These are phyloP conservation scores for Anarrhichthys ocellatus DNA, from an alignment of 2,113 vertebrate genomes.

Conservation along the genomic window DNA sequence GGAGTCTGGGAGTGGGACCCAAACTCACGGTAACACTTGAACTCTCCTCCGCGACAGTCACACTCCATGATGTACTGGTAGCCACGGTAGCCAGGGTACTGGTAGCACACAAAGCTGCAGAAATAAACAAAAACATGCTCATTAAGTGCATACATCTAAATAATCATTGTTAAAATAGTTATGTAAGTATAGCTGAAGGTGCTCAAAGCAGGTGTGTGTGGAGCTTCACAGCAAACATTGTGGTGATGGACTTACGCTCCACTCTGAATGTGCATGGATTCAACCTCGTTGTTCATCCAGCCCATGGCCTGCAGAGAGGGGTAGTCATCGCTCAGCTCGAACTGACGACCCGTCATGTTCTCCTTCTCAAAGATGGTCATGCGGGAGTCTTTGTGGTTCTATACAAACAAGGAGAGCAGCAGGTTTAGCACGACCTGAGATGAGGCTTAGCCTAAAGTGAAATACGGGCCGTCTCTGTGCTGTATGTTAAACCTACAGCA, in stretches of 20 bases:
- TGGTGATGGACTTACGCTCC: constrained; percentile 90
- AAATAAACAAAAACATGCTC: constrained; percentile 17
- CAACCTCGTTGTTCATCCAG: constrained; percentile 95
- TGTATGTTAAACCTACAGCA: constrained; percentile 84
- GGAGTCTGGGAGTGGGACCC: constrained; percentile 94
- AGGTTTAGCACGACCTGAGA: background rate
- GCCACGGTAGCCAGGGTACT: constrained; percentile 96
- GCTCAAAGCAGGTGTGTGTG: background rate
- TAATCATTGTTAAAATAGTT: background rate
- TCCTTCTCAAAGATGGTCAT: constrained; percentile 93
- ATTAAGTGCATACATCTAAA: background rate
- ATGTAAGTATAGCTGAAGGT: background rate
- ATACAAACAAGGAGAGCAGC: constrained; percentile 16
- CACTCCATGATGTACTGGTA: constrained; percentile 96
- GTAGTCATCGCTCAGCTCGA: constrained; percentile 93
- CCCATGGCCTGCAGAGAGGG: constrained; percentile 98
- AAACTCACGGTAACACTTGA: constrained; percentile 96
- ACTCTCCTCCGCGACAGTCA: constrained; percentile 93
- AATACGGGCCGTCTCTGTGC: background rate
- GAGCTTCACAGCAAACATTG: background rate
- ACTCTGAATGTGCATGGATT: constrained; percentile 92
- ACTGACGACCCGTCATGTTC: constrained; percentile 93
- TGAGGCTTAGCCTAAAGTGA: background rate
- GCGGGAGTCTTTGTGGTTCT: constrained; percentile 96
- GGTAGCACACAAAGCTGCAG: constrained; percentile 95